These are phyloP conservation scores for Rhea pennata DNA, from an alignment of 2,113 vertebrate species.

Conservation along the genomic window DNA sequence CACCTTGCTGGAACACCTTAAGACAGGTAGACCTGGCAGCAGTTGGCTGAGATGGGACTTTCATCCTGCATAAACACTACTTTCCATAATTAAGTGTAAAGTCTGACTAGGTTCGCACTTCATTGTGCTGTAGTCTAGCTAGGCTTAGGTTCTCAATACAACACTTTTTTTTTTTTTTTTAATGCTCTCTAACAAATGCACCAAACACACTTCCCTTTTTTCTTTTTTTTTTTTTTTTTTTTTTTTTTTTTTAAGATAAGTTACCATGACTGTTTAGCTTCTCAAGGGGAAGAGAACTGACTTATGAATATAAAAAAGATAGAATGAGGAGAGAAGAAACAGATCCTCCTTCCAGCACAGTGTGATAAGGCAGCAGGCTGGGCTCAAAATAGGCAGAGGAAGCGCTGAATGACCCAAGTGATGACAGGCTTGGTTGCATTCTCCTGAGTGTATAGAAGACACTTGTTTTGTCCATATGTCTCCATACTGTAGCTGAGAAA, in stretches of 20 bases:
- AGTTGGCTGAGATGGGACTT: conserved; percentile 24
- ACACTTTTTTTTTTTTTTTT: neutral
- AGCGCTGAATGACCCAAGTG: conserved; percentile 57
- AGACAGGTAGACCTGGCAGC: conserved; percentile 60
- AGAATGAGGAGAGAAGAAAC: conserved; percentile 39
- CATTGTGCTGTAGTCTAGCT: neutral
- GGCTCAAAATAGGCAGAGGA: conserved; percentile 47
- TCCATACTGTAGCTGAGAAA: conserved; percentile 16
- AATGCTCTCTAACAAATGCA: neutral
- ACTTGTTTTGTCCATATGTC: conserved; percentile 61
- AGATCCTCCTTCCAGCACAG: conserved; percentile 29
- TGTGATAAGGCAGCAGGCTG: conserved; percentile 28
- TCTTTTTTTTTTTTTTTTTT: neutral
- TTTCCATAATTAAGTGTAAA: conserved; percentile 55
- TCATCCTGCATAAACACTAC: conserved; percentile 56
- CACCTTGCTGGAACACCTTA: conserved; percentile 58
- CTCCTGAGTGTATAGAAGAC: neutral
- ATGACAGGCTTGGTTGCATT: conserved; percentile 61
- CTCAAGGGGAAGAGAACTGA: neutral
- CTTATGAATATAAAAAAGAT: conserved; percentile 1
- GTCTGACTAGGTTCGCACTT: conserved; percentile 45
- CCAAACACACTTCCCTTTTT: neutral
- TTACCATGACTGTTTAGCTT: neutral
- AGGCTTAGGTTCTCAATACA: neutral
- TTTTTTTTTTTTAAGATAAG: neutral